These are phyloP conservation scores for Gadus chalcogrammus DNA, from an alignment of 2,113 vertebrate genomes.

Conservation along the genomic window DNA sequence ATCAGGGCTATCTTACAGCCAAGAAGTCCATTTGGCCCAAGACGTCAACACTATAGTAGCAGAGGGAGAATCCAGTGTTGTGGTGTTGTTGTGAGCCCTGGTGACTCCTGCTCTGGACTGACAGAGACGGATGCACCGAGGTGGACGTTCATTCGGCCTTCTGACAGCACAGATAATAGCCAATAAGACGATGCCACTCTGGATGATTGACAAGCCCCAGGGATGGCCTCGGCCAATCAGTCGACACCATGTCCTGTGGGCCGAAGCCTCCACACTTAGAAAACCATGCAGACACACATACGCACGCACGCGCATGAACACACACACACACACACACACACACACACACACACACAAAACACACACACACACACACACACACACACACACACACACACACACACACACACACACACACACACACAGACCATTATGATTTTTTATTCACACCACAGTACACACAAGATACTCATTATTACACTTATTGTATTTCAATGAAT, in stretches of 20 bases:
- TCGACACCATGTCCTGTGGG: slow-evolving; percentile 22
- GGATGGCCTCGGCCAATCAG: slow-evolving; percentile 65
- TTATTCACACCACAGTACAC: too few species aligned
- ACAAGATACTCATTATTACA: too few species aligned
- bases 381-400: too few species aligned
- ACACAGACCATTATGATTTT: too few species aligned
- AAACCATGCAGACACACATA: neutral
- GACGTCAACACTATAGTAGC: neutral
- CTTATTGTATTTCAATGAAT: too few species aligned
- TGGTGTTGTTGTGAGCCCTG: slow-evolving; percentile 6
- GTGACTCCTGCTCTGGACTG: slow-evolving; percentile 44
- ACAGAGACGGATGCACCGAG: slow-evolving; percentile 65
- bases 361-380: too few species aligned
- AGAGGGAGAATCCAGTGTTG: neutral
- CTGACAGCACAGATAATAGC: slow-evolving; percentile 94
- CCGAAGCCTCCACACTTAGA: neutral
- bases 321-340: neutral
- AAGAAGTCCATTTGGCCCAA: too few species aligned
- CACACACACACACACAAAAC: too few species aligned
- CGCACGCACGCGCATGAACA: neutral
- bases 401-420: too few species aligned
- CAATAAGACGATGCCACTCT: slow-evolving; percentile 86
- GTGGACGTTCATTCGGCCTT: slow-evolving; percentile 73
- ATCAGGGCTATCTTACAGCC: too few species aligned
- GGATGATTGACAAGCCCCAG: slow-evolving; percentile 86